Base-by-base conservation (phyloP, 2,797 vertebrate species). In the Cossypha dichroa region DNA sequence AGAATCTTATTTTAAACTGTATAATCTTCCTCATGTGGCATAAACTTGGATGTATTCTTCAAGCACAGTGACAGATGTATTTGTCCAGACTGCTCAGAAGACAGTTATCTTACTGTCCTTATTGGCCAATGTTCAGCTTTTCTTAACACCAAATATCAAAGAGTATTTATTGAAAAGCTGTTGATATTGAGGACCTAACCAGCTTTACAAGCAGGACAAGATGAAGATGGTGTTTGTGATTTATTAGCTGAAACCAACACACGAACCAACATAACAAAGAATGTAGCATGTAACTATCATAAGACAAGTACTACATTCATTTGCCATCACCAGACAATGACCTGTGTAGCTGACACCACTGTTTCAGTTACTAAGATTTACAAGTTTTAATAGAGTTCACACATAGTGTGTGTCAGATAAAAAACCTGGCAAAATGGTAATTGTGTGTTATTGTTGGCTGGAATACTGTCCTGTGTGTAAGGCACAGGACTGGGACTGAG, bases 291-390 rank as follows among this genome's bases (percentile, higher is more conserved):
- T 41, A 51, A 28, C 23, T 48, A 38, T 72, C 41, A 8, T 26
- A 34, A 41, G 48, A 48, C 15, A 78, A 85, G 28, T 29, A 45
- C 54, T 49, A 33, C 31, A 58, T 85, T 91, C 63, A 66, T 87
- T 96, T 63, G 28, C 78, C 59, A 77, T 91, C 73, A 92, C 88
- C 68, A 80, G 79, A 83, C 83, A 76, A 72, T 85, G 88, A 93
- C 73, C 87, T 90, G 54, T 48, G 49, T 31, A 85, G 86, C 23
- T 95, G 94, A 94, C 77, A 93, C 10, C 48, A 78, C 70, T 46
- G 48, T 73, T 95, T 56, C 80, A 55, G 36, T 90, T 78, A 86
- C 34, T 70, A 76, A 94, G 90, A 96, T 96, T 96, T 94, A 90
- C 75, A 94, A 66, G 77, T 95, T 92, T 95, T 93, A 69, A 55